Percentiles rank a stretch among this genome's conserved stretches.
These are phyloP conservation scores for Orbicella faveolata DNA, from an alignment of 64 coral and sea anemone genomes.

Conservation along the genomic window DNA sequence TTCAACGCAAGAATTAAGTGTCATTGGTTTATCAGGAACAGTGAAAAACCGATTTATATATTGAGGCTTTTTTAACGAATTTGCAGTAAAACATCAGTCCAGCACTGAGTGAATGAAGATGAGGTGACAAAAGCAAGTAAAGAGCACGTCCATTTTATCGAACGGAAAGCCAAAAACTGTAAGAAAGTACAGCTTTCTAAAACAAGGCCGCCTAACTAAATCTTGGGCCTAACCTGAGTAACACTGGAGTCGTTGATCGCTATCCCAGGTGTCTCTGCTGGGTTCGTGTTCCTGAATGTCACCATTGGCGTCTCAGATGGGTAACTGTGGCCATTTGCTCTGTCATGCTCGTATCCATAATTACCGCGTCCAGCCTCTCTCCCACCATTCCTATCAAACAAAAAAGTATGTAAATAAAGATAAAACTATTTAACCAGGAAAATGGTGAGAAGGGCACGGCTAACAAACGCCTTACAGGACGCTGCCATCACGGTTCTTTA, in stretches of 20 bases:
- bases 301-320: background rate
- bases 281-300: background rate
- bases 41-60: too few relatives aligned
- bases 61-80: too few relatives aligned
- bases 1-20: too few relatives aligned
- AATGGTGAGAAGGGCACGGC: background rate
- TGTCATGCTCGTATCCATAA: background rate
- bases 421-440: background rate
- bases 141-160: background rate
- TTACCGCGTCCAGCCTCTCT: background rate
- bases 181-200: background rate
- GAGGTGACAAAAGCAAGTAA: too few relatives aligned
- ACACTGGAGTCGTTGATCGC: background rate
- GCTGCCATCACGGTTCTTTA: too few relatives aligned
- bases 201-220: background rate
- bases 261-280: constrained; percentile 4
- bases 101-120: too few relatives aligned
- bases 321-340: background rate
- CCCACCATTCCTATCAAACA: background rate
- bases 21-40: too few relatives aligned
- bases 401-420: background rate
- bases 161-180: background rate
- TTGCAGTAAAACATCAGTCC: too few relatives aligned
- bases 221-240: background rate
- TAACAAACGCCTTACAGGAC: too few relatives aligned